Base-by-base conservation (phyloP, 2,113 vertebrate genomes). In the Ameiurus melas region DNA sequence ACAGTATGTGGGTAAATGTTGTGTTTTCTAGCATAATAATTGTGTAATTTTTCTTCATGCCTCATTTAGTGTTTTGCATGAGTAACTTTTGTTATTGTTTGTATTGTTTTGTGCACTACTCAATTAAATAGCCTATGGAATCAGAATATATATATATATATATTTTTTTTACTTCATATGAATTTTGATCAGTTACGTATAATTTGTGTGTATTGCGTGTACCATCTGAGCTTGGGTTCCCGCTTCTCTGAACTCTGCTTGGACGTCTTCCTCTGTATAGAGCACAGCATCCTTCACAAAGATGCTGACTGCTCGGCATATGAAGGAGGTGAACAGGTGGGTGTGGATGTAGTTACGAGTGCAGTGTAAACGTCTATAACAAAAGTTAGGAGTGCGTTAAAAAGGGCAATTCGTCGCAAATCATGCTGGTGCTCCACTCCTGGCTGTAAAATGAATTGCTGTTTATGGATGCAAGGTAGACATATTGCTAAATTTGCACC, bases 291-390 rank as follows among this genome's bases (percentile, higher is more conserved):
- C 97, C 92, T 98, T 98, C 77, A 97, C 92, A 0, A 98, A 98
- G 92, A 98, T 98, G 93, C 97, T 98, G 87, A 96, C 86, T 0
- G 97, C 97, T 22, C 97, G 96, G 91, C 96, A 98, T 84, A 98
- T 96, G 93, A 97, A 98, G 90, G 97, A 98, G 64, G 95, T 89
- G 91, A 98, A 98, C 88, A 98, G 97, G 91, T 98, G 97, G 25
- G 97, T 92, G 88, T 98, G 97, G 95, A 98, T 98, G 95, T 96
- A 97, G 85, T 98, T 98, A 64, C 97, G 95, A 0, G 97, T 98
- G 93, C 97, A 98, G 93, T 98, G 97, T 78, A 98, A 96, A 84
- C 96, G 96, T 90, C 97, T 98, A 0, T 0, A 79, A 30, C 7
- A 36, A 30, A 27, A 36, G 19, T 33, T 7, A 82, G 17, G 3